Evolutionary conservation across 2,888 invertebrate species (phyloP).

Genomic region (Electrophaes corylata): DNA sequence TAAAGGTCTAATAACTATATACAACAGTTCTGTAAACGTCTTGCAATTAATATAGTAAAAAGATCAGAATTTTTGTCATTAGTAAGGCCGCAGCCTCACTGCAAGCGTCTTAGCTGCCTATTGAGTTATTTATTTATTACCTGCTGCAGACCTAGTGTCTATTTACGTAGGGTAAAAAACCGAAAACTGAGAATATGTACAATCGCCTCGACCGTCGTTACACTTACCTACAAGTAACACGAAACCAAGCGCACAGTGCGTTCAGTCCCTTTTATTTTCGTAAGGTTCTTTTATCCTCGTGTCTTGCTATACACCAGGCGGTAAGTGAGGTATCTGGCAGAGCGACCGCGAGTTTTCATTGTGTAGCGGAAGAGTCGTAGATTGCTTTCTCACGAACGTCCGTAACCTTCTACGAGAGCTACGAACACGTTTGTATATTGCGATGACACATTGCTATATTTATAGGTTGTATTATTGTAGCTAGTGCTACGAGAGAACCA

Average conservation of each 20-base stretch:
- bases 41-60: too few relatives aligned
- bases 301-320: background rate
- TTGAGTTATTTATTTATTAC: too few relatives aligned
- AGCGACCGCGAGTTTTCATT: slow-evolving; percentile 14
- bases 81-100: too few relatives aligned
- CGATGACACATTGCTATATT: slow-evolving; percentile 22
- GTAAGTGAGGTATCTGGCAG: background rate
- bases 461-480: slow-evolving; percentile 22
- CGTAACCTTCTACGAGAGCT: slow-evolving; percentile 20
- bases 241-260: too few relatives aligned
- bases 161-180: too few relatives aligned
- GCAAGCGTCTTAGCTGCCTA: too few relatives aligned
- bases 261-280: background rate
- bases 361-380: slow-evolving; percentile 17
- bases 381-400: slow-evolving; percentile 20
- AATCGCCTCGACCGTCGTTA: too few relatives aligned
- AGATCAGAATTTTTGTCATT: background rate
- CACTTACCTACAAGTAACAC: too few relatives aligned
- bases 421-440: slow-evolving; percentile 23
- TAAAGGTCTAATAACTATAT: background rate
- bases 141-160: too few relatives aligned
- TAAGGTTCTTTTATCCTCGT: background rate
- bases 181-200: too few relatives aligned
- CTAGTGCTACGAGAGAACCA: slow-evolving; percentile 15
- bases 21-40: too few relatives aligned